Evolutionary conservation across 2,888 invertebrate species (phyloP), one percentile per base, ranked within the genome.

Genomic region (Nymphalis c-album): DNA sequence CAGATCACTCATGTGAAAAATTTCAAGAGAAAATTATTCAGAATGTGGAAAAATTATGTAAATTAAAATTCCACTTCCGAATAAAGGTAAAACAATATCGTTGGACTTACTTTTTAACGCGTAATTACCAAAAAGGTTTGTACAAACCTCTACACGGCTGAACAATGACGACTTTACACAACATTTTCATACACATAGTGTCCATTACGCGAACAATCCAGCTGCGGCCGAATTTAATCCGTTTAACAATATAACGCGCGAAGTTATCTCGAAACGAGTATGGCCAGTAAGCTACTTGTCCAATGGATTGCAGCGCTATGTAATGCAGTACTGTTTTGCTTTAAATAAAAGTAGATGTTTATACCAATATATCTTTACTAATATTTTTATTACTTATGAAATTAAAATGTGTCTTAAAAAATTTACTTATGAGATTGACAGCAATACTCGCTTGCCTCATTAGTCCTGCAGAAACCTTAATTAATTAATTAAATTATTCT

Each of bases 141-240:
- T 16, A 45, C 35, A 70, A 64, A 45, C 40, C 53, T 55, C 63
- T 57, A 60, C 53, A 67, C 53, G 51, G 62, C 61, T 62, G 67
- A 71, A 74, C 76, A 78, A 80, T 80, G 82, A 80, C 80, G 80
- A 81, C 78, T 81, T 81, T 80, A 76, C 74, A 72, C 73, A 78
- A 65, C 75, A 63, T 79, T 77, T 79, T 78, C 78, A 77, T 75
- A 68, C 79, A 83, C 81, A 79, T 60, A 59, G 83, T 83, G 84
- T 85, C 85, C 87, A 85, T 86, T 86, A 84, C 83, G 78, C 75
- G 81, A 78, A 81, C 87, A 87, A 85, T 88, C 84, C 86, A 82
- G 85, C 85, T 85, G 87, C 78, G 85, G 85, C 85, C 77, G 78
- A 83, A 84, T 86, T 86, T 88, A 89, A 89, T 89, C 88, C 86